Conservation (phyloP, 2,113 vertebrate genomes). For the Hemiprocne comata region DNA sequence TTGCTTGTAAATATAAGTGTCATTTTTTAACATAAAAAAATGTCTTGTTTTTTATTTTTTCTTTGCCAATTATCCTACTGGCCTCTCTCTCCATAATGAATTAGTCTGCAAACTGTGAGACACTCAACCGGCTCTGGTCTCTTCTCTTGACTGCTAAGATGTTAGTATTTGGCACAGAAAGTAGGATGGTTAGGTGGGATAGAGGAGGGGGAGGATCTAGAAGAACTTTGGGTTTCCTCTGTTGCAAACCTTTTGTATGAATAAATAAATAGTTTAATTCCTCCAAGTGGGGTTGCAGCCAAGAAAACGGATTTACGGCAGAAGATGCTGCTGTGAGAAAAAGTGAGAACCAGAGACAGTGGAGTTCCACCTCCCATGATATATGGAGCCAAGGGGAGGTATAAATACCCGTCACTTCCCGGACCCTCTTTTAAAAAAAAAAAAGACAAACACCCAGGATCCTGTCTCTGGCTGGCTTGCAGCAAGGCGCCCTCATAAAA, state of each 20-base stretch:
- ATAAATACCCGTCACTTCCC: slow-evolving; percentile 69
- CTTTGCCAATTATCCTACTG: slow-evolving; percentile 34
- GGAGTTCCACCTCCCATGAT: slow-evolving; percentile 70
- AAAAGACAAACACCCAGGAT: slow-evolving; percentile 78
- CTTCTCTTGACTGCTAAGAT: background rate
- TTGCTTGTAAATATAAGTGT: slow-evolving; percentile 46
- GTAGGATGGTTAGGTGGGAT: background rate
- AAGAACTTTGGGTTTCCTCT: background rate
- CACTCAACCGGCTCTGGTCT: background rate
- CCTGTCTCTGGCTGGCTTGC: slow-evolving; percentile 81
- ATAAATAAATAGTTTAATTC: slow-evolving; percentile 9
- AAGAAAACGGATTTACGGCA: slow-evolving; percentile 67
- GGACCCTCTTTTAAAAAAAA: slow-evolving; percentile 32
- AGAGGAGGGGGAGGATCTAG: background rate
- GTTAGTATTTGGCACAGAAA: slow-evolving; percentile 14
- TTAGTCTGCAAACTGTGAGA: slow-evolving; percentile 32
- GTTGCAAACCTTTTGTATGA: background rate
- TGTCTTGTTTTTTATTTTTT: slow-evolving; percentile 22
- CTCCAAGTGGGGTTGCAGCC: slow-evolving; percentile 4
- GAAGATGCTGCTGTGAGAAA: slow-evolving; percentile 58
- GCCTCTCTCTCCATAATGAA: background rate
- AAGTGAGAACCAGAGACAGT: slow-evolving; percentile 60
- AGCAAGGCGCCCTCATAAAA: slow-evolving; percentile 87
- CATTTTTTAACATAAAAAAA: slow-evolving; percentile 40
- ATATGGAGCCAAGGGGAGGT: slow-evolving; percentile 69